These are phyloP conservation scores for Dendropsophus ebraccatus DNA, from an alignment of 2,113 vertebrate species.

Conservation along the genomic window DNA sequence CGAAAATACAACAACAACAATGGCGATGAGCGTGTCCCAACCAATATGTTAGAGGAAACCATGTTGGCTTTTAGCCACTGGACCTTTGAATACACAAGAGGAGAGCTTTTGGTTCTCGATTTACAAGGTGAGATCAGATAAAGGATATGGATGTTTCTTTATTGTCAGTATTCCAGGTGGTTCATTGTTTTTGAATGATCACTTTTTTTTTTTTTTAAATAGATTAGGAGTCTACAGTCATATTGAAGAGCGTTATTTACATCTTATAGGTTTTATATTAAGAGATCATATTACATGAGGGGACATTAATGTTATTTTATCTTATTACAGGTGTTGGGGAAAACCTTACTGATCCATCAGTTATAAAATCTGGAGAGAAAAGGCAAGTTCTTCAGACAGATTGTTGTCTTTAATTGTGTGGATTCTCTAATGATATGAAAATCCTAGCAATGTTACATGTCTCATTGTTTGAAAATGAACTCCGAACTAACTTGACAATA, in stretches of 20 bases:
- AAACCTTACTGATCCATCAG: constrained; percentile 96
- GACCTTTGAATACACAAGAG: constrained; percentile 95
- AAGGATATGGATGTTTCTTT: too few species aligned
- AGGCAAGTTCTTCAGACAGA: constrained; percentile 74
- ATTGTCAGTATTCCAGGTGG: too few species aligned
- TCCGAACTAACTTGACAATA: constrained; percentile 10
- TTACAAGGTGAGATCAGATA: constrained; percentile 91
- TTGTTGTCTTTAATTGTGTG: not conserved
- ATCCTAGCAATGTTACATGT: too few species aligned
- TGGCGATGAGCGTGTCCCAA: constrained; percentile 94
- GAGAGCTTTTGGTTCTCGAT: constrained; percentile 92
- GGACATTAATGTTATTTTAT: too few species aligned
- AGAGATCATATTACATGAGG: too few species aligned
- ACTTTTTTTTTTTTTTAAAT: not conserved
- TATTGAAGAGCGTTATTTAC: not conserved
- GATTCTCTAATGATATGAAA: not conserved
- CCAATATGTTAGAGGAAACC: constrained; percentile 94
- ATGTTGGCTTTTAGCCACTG: constrained; percentile 99
- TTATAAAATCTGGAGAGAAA: constrained; percentile 98
- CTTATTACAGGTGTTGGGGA: constrained; percentile 88
- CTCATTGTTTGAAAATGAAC: too few species aligned
- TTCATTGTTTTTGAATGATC: too few species aligned
- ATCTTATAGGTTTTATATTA: not conserved
- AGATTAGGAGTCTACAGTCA: not conserved
- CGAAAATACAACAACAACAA: constrained; percentile 99